Conservation (phyloP, 1,140 invertebrate genomes). For the Lasioglossum baleicum region DNA sequence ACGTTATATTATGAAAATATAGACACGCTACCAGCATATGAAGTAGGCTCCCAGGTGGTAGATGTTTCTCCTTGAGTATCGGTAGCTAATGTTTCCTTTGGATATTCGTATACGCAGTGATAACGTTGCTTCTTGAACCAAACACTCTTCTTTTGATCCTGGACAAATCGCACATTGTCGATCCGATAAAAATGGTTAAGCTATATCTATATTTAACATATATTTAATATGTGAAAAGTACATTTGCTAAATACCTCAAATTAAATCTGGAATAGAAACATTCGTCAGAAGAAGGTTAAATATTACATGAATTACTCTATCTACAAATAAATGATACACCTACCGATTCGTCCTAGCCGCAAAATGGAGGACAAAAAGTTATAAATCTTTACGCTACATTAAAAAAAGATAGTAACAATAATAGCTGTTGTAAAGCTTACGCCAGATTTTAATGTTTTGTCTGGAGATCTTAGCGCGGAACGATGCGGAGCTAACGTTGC, state of each 20-base stretch:
- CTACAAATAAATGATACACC: slow-evolving; percentile 60
- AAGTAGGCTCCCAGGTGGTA: slow-evolving; percentile 73
- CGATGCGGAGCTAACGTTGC: slow-evolving; percentile 80
- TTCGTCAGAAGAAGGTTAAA: slow-evolving; percentile 51
- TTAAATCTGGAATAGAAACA: slow-evolving; percentile 59
- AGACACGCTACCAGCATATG: slow-evolving; percentile 67
- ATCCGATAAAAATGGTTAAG: slow-evolving; percentile 36
- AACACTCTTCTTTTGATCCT: slow-evolving; percentile 83
- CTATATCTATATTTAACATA: slow-evolving; percentile 39
- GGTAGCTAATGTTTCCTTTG: slow-evolving; percentile 81
- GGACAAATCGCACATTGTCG: slow-evolving; percentile 56
- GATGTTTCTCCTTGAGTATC: slow-evolving; percentile 66
- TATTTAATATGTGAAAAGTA: slow-evolving; percentile 47
- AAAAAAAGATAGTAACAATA: slow-evolving; percentile 14
- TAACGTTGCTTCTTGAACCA: slow-evolving; percentile 91
- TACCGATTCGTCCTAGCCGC: slow-evolving; percentile 78
- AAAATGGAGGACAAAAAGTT: slow-evolving; percentile 54
- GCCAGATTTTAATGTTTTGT: slow-evolving; percentile 77
- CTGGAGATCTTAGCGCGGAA: slow-evolving; percentile 80
- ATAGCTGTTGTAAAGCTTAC: slow-evolving; percentile 60
- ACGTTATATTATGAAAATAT: not conserved
- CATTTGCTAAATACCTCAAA: slow-evolving; percentile 55
- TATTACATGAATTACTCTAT: slow-evolving; percentile 46
- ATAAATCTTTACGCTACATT: slow-evolving; percentile 29
- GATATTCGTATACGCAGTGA: slow-evolving; percentile 91